Conservation (phyloP, 2,888 invertebrate genomes). For the Thymelicus lineola region DNA sequence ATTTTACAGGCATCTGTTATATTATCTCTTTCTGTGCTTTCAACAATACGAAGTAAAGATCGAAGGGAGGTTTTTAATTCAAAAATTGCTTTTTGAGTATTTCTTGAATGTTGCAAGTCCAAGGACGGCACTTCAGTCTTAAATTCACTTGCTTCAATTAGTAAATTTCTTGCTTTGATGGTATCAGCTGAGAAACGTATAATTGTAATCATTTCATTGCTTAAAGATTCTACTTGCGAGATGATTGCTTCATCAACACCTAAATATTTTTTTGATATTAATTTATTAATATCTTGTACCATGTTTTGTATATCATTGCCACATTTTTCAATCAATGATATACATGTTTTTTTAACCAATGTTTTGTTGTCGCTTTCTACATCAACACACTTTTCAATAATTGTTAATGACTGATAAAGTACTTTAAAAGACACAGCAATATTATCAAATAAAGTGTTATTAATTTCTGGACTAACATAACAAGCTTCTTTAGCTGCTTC, state of each 20-base stretch:
- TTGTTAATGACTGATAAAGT: constrained; percentile 87
- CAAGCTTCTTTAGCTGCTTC: constrained; percentile 80
- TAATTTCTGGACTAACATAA: constrained; percentile 65
- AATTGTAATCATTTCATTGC: constrained; percentile 79
- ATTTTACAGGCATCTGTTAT: constrained; percentile 53
- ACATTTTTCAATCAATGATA: constrained; percentile 87
- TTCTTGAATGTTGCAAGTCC: constrained; percentile 68
- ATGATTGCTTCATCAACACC: constrained; percentile 67
- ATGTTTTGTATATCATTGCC: constrained; percentile 83
- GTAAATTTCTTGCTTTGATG: constrained; percentile 74
- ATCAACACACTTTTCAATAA: constrained; percentile 88
- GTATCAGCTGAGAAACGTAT: constrained; percentile 82
- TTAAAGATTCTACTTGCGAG: constrained; percentile 73
- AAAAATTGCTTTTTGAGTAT: constrained; percentile 75
- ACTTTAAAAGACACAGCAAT: constrained; percentile 85
- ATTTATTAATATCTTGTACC: constrained; percentile 70
- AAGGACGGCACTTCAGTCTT: constrained; percentile 60
- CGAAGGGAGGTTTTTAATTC: constrained; percentile 68
- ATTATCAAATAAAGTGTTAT: constrained; percentile 83
- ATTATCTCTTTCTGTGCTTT: constrained; percentile 62
- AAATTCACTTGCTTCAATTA: constrained; percentile 67
- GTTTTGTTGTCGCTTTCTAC: constrained; percentile 88
- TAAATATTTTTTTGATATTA: constrained; percentile 77
- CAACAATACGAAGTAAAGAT: constrained; percentile 66
- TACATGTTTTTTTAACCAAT: constrained; percentile 88